Conservation (phyloP, 2,797 vertebrate species). For the Mus caroli region DNA sequence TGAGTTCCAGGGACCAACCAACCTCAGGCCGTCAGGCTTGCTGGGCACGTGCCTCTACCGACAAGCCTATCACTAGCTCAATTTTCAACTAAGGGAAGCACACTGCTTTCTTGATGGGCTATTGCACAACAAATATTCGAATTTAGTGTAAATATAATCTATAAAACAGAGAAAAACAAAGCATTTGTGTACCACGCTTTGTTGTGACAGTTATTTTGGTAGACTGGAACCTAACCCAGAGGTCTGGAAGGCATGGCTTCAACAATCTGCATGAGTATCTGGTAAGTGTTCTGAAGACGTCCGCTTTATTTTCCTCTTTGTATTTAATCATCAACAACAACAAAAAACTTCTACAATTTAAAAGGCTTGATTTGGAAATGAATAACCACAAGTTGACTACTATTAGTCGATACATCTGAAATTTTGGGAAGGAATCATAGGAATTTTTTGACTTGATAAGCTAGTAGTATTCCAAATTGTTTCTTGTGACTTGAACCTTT, state of each 20-base stretch:
- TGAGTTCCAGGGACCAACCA: background rate
- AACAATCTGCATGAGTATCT: background rate
- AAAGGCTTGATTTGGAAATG: background rate
- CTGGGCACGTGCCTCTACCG: background rate
- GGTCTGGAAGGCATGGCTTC: background rate
- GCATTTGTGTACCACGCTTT: background rate
- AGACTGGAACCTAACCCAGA: background rate
- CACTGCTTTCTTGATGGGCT: background rate
- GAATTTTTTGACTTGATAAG: conserved; percentile 16
- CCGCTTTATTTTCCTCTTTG: background rate
- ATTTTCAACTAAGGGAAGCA: background rate
- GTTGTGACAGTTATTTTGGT: background rate
- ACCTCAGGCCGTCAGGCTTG: background rate
- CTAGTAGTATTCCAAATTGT: background rate
- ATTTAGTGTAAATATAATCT: background rate
- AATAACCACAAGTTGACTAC: conserved; percentile 18
- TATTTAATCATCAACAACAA: background rate
- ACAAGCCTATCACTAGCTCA: background rate
- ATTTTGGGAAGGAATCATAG: background rate
- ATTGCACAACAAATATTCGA: background rate
- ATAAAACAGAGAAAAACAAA: background rate
- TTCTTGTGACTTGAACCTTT: conserved; percentile 6
- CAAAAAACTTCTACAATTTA: background rate
- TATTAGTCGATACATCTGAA: background rate
- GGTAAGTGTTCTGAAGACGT: background rate